Conservation (phyloP, 2,113 vertebrate species). For the Tympanuchus pallidicinctus region DNA sequence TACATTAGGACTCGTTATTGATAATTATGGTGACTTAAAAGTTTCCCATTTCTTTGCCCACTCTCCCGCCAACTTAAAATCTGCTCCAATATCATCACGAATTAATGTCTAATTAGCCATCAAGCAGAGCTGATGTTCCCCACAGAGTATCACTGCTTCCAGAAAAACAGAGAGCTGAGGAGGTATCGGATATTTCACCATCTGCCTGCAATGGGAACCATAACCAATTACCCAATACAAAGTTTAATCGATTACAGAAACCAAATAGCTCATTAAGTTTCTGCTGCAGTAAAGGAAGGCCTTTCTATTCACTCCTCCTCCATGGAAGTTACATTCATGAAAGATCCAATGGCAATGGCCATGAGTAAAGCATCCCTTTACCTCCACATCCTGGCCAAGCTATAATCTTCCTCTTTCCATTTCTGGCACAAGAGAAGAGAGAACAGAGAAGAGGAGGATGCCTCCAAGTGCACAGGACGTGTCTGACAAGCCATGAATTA, state of each 20-base stretch:
- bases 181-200: neutral
- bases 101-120: slow-evolving; percentile 71
- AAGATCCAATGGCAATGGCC: neutral
- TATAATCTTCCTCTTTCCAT: neutral
- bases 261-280: neutral
- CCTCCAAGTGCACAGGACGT: neutral
- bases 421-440: neutral
- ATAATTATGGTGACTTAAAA: slow-evolving; percentile 56
- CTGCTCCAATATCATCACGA: slow-evolving; percentile 30
- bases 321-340: neutral
- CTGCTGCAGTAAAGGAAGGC: neutral
- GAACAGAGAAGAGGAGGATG: neutral
- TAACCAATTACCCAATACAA: slow-evolving; percentile 14
- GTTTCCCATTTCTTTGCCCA: slow-evolving; percentile 40
- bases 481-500: slow-evolving; percentile 9
- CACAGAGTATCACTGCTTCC: neutral
- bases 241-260: slow-evolving; percentile 19
- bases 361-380: neutral
- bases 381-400: neutral
- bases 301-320: neutral
- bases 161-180: slow-evolving; percentile 17
- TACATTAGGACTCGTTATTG: slow-evolving; percentile 52
- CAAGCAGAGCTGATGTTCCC: slow-evolving; percentile 39
- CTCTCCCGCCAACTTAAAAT: slow-evolving; percentile 38
- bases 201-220: slow-evolving; percentile 14